Percentiles rank a stretch among this genome's conserved stretches.
Evolutionary conservation across 1,140 invertebrate species (phyloP).

Genomic region (Lucilia sericata): DNA sequence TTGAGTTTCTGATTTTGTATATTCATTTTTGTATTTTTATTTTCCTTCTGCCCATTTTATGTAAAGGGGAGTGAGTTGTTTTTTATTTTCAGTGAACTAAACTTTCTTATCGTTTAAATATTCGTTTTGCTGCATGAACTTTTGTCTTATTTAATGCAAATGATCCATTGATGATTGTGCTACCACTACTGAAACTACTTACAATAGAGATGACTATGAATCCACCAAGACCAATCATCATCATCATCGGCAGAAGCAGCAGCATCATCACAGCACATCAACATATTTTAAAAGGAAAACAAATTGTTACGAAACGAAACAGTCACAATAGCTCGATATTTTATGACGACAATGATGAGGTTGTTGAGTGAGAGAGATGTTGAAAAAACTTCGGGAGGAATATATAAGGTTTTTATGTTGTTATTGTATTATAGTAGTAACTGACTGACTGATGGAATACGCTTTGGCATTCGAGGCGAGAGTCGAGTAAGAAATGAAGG

Average conservation of each 20-base stretch:
- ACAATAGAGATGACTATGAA: neutral
- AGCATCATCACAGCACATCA: neutral
- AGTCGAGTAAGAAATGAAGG: neutral
- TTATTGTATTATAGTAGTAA: neutral
- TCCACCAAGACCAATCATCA: no score
- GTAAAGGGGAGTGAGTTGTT: no score
- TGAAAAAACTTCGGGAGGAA: neutral
- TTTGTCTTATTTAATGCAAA: slow-evolving; percentile 67
- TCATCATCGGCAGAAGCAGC: neutral
- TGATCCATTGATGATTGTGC: slow-evolving; percentile 55
- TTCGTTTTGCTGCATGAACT: slow-evolving; percentile 57
- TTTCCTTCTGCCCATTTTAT: neutral
- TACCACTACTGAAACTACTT: slow-evolving; percentile 11
- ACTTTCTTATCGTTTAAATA: slow-evolving; percentile 42
- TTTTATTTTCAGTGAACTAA: neutral
- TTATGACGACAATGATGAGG: neutral
- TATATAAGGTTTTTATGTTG: neutral
- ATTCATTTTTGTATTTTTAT: neutral
- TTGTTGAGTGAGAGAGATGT: neutral
- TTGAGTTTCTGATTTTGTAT: neutral
- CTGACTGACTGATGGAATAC: neutral
- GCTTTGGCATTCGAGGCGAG: neutral
- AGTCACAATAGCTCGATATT: neutral
- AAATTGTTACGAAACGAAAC: no score
- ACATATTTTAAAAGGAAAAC: neutral